Evolutionary conservation across 2,113 vertebrate species (phyloP).

Genomic region (Nicator chloris): DNA sequence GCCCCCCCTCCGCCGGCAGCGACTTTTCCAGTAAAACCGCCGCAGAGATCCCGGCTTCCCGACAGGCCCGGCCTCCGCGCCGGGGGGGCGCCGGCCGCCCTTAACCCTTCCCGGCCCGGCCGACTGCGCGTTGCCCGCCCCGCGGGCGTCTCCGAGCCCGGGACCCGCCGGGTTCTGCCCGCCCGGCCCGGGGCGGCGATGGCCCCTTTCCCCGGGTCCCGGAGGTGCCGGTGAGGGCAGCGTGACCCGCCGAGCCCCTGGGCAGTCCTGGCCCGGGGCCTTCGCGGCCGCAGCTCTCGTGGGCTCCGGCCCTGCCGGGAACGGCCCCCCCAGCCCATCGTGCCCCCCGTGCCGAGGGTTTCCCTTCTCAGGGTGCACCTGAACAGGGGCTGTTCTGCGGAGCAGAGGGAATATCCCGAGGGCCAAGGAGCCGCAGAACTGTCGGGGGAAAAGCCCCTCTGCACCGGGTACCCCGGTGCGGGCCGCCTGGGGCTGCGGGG

Average conservation of each 20-base stretch:
- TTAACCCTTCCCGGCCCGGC: conserved; percentile 65
- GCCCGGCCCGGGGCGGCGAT: background rate
- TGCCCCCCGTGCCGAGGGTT: fast-evolving
- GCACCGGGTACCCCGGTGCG: fast-evolving
- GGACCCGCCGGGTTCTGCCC: background rate
- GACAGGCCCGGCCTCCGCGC: conserved; percentile 71
- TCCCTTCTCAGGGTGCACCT: background rate
- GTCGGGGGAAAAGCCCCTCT: background rate
- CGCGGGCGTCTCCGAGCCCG: background rate
- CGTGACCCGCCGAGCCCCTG: background rate
- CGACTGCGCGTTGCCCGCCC: background rate
- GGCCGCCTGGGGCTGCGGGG: background rate
- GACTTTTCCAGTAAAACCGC: conserved; percentile 79
- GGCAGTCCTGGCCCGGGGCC: background rate
- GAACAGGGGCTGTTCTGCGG: background rate
- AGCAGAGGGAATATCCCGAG: background rate
- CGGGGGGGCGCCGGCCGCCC: conserved; percentile 32
- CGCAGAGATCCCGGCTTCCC: conserved; percentile 77
- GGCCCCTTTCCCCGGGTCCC: background rate
- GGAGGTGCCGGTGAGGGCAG: background rate
- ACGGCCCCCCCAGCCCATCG: background rate
- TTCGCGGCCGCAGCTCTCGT: background rate
- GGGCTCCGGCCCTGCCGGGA: background rate
- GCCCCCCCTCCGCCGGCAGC: conserved; percentile 71
- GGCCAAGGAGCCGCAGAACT: fast-evolving